A percentile compares a stretch with the other conserved stretches of the same genome.
Evolutionary conservation across 2,797 vertebrate genomes (phyloP).

Genomic region (Cryptoblepharus egeriae): DNA sequence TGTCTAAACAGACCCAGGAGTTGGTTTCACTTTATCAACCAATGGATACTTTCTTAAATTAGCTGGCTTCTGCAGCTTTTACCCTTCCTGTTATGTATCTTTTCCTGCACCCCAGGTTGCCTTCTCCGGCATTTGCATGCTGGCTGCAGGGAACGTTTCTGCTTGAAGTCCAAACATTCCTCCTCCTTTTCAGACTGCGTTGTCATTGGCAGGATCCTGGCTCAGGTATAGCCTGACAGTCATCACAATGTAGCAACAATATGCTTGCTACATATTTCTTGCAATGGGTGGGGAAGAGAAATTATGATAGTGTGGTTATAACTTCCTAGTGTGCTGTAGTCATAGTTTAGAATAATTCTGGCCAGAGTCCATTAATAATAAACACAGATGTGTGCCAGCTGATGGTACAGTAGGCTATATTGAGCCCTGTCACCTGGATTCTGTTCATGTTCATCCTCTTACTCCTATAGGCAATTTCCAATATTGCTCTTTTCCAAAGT

Average conservation of each 20-base stretch:
- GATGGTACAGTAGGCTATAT: slow-evolving; percentile 57
- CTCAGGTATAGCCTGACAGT: too few relatives aligned
- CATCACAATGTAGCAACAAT: slow-evolving; percentile 3
- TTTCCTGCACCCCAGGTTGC: background rate
- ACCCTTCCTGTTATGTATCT: slow-evolving; percentile 7
- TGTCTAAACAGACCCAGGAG: background rate
- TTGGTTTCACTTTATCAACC: background rate
- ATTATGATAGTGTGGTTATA: slow-evolving; percentile 68
- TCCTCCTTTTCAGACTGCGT: background rate
- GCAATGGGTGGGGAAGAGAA: slow-evolving; percentile 60
- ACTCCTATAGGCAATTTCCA: slow-evolving; percentile 32
- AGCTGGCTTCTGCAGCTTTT: slow-evolving; percentile 26
- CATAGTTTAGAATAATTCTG: slow-evolving; percentile 75
- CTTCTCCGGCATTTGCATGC: background rate
- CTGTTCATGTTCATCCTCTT: slow-evolving; percentile 35
- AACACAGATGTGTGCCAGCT: slow-evolving; percentile 65
- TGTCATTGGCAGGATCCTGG: too few relatives aligned
- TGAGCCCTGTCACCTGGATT: slow-evolving; percentile 57
- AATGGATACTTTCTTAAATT: background rate
- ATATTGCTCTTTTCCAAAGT: slow-evolving; percentile 33
- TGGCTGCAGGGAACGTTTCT: background rate
- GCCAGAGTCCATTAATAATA: slow-evolving; percentile 73
- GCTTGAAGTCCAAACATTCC: background rate
- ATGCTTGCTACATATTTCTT: slow-evolving; percentile 61
- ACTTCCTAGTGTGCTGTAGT: slow-evolving; percentile 68